A percentile compares a stretch with the other conserved stretches of the same genome.
Evolutionary conservation across 1,140 invertebrate species (phyloP).

Genomic region (Anadara kagoshimensis): DNA sequence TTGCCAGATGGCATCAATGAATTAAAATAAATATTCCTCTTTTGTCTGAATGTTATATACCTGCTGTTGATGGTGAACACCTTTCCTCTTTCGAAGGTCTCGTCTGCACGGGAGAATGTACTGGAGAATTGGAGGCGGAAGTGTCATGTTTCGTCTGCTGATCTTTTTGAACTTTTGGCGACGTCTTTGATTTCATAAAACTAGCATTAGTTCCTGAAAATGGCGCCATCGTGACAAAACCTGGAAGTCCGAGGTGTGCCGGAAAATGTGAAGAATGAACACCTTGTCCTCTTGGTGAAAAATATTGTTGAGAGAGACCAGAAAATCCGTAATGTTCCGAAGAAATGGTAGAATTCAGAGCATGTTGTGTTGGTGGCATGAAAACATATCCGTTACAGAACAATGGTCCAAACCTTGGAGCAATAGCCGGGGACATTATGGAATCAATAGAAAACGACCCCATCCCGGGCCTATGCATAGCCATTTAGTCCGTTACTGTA

Average conservation of each 20-base stretch:
- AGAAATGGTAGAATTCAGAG: constrained; percentile 3
- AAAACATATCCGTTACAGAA: constrained; percentile 42
- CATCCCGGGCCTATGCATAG: constrained; percentile 27
- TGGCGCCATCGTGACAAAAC: constrained; percentile 7
- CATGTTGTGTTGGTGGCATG: constrained; percentile 28
- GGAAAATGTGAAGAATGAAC: constrained; percentile 16
- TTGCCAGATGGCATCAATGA: no score
- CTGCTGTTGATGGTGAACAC: constrained; percentile 14
- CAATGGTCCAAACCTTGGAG: constrained; percentile 37
- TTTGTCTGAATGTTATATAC: neutral
- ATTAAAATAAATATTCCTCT: no score
- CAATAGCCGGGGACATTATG: constrained; percentile 32
- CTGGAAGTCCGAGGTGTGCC: constrained; percentile 2
- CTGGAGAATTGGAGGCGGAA: neutral
- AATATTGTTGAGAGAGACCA: constrained; percentile 9
- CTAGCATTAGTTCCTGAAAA: constrained; percentile 11
- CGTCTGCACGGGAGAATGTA: neutral
- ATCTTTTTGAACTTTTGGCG: constrained; percentile 6
- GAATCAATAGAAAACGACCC: constrained; percentile 51
- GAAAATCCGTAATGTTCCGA: constrained; percentile 21
- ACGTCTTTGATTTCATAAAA: constrained; percentile 30
- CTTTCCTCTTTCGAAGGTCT: constrained; percentile 10
- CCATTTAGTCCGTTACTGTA: constrained; percentile 2
- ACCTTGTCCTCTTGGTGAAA: constrained; percentile 11
- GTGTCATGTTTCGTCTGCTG: neutral